Conservation (phyloP, 2,113 vertebrate species). For the Phyllopteryx taeniolatus region DNA sequence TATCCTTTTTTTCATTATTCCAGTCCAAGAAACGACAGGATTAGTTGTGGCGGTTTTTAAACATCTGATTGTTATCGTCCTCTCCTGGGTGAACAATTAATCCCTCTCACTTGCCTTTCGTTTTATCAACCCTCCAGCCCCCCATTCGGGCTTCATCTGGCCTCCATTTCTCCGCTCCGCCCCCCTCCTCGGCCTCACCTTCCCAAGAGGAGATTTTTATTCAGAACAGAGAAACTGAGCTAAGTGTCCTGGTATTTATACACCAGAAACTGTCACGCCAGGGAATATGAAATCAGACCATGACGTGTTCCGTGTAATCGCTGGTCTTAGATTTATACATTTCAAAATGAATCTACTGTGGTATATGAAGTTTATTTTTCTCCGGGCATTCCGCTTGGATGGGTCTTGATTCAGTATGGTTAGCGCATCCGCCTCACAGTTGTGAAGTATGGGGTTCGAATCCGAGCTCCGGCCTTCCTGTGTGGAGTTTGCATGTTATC, state of each 20-base stretch:
- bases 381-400: not conserved
- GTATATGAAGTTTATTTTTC: not conserved
- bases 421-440: too few species aligned
- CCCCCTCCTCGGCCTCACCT: conserved; percentile 9
- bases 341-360: not conserved
- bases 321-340: not conserved
- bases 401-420: too few species aligned
- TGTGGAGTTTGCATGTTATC: too few species aligned
- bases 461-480: too few species aligned
- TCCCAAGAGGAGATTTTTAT: conserved; percentile 32
- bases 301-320: conserved; percentile 27
- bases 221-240: conserved; percentile 37
- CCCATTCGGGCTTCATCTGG: conserved; percentile 37
- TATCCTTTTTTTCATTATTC: conserved; percentile 67
- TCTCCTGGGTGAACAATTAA: conserved; percentile 73
- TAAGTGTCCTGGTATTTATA: conserved; percentile 49
- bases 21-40: conserved; percentile 69
- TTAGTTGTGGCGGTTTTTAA: conserved; percentile 71
- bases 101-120: conserved; percentile 54
- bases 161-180: conserved; percentile 16
- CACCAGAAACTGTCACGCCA: conserved; percentile 11
- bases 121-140: conserved; percentile 39
- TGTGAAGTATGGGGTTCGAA: too few species aligned
- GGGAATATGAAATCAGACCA: conserved; percentile 19
- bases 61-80: conserved; percentile 71